phyloP scores from a whole-genome alignment of 2,113 vertebrate species.

The Phocoena phocoena region DNA sequence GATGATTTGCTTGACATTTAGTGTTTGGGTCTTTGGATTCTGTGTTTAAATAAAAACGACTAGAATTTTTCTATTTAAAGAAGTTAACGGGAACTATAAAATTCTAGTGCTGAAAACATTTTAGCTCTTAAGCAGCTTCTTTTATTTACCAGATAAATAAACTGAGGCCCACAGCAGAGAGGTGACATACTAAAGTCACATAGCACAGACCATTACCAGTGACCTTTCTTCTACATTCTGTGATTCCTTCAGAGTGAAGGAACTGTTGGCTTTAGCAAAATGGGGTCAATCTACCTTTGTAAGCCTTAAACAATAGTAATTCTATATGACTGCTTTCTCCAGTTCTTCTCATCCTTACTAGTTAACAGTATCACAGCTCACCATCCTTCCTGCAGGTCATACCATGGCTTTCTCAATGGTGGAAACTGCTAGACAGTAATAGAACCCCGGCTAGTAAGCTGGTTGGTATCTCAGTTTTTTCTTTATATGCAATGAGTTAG shows the following conservation, averaged over 20 bases:
- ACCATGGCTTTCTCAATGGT: background rate
- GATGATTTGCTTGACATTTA: background rate
- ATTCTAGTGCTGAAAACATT: background rate
- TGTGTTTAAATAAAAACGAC: background rate
- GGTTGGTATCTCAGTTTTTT: background rate
- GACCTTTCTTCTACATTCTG: background rate
- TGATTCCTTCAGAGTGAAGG: background rate
- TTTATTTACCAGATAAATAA: background rate
- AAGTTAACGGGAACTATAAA: background rate
- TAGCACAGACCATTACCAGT: background rate
- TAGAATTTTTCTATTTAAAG: background rate
- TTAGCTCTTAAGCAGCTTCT: background rate
- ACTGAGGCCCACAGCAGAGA: background rate
- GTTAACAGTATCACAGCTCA: background rate
- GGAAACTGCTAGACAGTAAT: background rate
- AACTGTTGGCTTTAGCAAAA: background rate
- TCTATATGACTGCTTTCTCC: background rate
- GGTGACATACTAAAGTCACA: background rate
- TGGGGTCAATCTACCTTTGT: background rate
- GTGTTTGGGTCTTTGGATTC: background rate
- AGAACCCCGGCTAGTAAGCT: background rate
- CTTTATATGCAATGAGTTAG: background rate
- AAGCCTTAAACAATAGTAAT: background rate
- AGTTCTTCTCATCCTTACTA: background rate
- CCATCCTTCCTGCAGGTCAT: background rate